Conservation (phyloP, 1,140 invertebrate species). For the Apis mellifera region Amel_HAv3.1 CM009933.2:2878001-2878500, state of each 20-base stretch:
- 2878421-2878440: constrained; percentile 98
- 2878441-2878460: constrained; percentile 95
- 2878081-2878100: constrained; percentile 98
- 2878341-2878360: constrained; percentile 17
- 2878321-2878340: constrained; percentile 94
- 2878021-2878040: constrained; percentile 99
- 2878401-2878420: constrained; percentile 83
- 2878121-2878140: constrained; percentile 36
- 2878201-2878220: constrained; percentile 99
- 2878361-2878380: not conserved
- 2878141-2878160: not conserved
- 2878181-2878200: constrained; percentile 91
- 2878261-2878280: constrained; percentile 97
- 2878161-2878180: too few species aligned
- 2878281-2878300: constrained; percentile 99
- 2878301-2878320: constrained; percentile 97
- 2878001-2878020: constrained; percentile 97
- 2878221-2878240: constrained; percentile 99
- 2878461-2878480: constrained; percentile 93
- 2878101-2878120: constrained; percentile 99
- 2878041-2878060: constrained; percentile 99
- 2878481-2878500: constrained; percentile 97
- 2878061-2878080: constrained; percentile 97
- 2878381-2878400: not conserved
- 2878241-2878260: constrained; percentile 97